Base-by-base conservation (phyloP, 2,113 vertebrate genomes). In the Embiotoca jacksoni region DNA sequence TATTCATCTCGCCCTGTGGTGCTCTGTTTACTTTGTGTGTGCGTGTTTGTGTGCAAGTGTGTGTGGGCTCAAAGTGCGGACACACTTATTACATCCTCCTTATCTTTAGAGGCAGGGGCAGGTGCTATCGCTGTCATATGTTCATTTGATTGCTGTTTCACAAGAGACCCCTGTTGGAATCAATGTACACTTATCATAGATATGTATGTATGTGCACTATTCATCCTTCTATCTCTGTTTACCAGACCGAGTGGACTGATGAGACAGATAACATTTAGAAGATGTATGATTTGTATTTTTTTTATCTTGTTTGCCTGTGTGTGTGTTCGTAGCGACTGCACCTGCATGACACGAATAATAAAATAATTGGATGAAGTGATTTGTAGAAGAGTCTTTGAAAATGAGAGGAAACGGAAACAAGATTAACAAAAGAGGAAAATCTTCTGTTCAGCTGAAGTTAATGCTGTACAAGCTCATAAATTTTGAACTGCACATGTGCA, bases 71-170 rank as follows among this genome's bases (percentile, higher is more conserved):
- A 78, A 76, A 74, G 78, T 81, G 83, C 35, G 49, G 73, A 84
- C 87, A 85, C 66, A 76, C 83, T 85, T 89, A 90, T 89, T 88
- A 87, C 75, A 83, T 77, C 70, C 54, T 69, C 72, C 83, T 93
- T 91, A 91, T 93, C 89, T 89, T 77, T 57, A 84, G 70, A 70
- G 66, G 72, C 86, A 85, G 74, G 58, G 75, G 69, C 61, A 80
- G 86, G 84, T 84, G 86, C 71, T 82, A 61, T 65, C 64, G 15
- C 73, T 67, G 82, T 78, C 85, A 54, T 83, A 62, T 75, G 75
- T 81, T 87, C 65, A 81, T 89, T 85, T 78, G 77, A 52, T 67
- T 80, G 65, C 58, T 66, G 69, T 84, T 86, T 75, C 64, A 71
- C 44, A 49, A 56, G 64, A 68, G 70, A 80, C 47, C 39, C 59